Evolutionary conservation across 2,113 vertebrate genomes (phyloP), one percentile per base, ranked within the genome.

Genomic region (Phalacrocorax brasilianus): DNA sequence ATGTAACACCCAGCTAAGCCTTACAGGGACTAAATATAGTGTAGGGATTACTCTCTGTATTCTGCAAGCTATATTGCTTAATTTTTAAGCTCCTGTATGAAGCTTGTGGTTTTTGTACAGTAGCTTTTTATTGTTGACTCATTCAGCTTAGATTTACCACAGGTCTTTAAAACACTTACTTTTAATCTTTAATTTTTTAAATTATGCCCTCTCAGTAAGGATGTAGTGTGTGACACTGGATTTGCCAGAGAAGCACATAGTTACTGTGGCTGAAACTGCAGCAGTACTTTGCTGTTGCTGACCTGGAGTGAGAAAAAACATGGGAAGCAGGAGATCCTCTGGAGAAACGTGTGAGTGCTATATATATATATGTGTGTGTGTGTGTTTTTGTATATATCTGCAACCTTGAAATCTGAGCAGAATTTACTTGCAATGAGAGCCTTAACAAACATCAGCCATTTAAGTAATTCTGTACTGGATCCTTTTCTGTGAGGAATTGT

Each of bases 301-400:
- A 86, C 18, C 38, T 49, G 26, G 33, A 59, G 23, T 9, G 32
- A 59, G n/a, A 10, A 78, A 47, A 80, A 50, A 9, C 11, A 22
- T 62, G 30, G 35, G 5, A 87, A 66, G 42, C 12, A 12, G 10
- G 15, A 3, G n/a, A 59, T 73, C 27, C 24, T 91, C n/a, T 52
- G 33, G 30, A 63, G 24, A 67, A 77, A 24, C 32, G 11, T 38
- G 6, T 10, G 12, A 5, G 4, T 59, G 32, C 35, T 50, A 0
- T 44, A 0, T 50, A 0, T 49, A 0, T 62, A 4, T 33, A 2
- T 62, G 3, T 10, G 8, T 49, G 13, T 56, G 8, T 58, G 7
- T 56, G 6, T 77, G 38, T 38, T 38, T 38, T 38, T 38, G 2
- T 58, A 28, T 28, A 6, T 75, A 22, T 52, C 7, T 63, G 32